Conservation (phyloP, 2,888 invertebrate genomes). For the Idaea dimidiata region DNA sequence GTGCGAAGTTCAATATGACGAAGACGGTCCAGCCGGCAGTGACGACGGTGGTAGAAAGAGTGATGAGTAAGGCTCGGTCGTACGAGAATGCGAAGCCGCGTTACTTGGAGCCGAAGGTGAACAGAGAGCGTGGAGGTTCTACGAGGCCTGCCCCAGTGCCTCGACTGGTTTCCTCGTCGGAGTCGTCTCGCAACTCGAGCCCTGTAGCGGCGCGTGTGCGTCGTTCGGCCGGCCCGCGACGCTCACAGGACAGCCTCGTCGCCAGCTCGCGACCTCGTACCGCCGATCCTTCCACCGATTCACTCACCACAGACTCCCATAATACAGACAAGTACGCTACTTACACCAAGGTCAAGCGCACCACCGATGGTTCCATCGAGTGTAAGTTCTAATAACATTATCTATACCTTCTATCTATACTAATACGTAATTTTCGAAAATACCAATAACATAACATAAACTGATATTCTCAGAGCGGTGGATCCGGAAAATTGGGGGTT, state of each 20-base stretch:
- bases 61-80: slow-evolving; percentile 30
- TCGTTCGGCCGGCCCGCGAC: slow-evolving; percentile 53
- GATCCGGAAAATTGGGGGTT: no score
- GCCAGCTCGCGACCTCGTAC: slow-evolving; percentile 67
- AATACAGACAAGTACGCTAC: slow-evolving; percentile 64
- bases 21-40: slow-evolving; percentile 51
- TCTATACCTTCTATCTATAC: no score
- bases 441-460: no score
- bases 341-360: slow-evolving; percentile 58
- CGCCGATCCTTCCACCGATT: slow-evolving; percentile 72
- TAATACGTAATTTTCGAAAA: no score
- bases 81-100: slow-evolving; percentile 77
- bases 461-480: no score
- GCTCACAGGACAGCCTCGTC: slow-evolving; percentile 77
- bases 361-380: slow-evolving; percentile 46
- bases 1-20: slow-evolving; percentile 61
- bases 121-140: slow-evolving; percentile 29
- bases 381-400: slow-evolving; percentile 42
- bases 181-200: slow-evolving; percentile 86
- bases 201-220: slow-evolving; percentile 77
- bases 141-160: slow-evolving; percentile 31
- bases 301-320: slow-evolving; percentile 61
- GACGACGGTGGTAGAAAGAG: slow-evolving; percentile 33
- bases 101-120: slow-evolving; percentile 80
- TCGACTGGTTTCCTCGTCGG: slow-evolving; percentile 80